phyloP scores from a whole-genome alignment of 2,113 vertebrate genomes.

The Hoplias malabaricus region DNA sequence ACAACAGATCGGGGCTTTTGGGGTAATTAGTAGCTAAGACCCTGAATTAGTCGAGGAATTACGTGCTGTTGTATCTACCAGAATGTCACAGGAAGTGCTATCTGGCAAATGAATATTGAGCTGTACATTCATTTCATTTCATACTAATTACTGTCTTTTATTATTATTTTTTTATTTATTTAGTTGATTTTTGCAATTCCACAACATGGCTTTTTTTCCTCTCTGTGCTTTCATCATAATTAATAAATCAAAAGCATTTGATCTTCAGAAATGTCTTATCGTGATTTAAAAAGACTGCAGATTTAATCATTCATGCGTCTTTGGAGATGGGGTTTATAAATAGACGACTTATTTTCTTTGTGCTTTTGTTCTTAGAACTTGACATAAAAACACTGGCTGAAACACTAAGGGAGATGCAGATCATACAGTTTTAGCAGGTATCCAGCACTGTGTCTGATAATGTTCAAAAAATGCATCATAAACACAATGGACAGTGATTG shows the following conservation, averaged over 20 bases:
- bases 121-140: constrained; percentile 60
- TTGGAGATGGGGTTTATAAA: background rate
- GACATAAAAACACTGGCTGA: constrained; percentile 60
- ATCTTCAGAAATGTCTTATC: constrained; percentile 13
- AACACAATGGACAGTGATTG: background rate
- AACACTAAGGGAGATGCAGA: constrained; percentile 43
- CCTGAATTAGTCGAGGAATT: constrained; percentile 51
- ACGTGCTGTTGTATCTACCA: constrained; percentile 47
- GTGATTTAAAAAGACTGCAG: background rate
- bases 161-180: constrained; percentile 46
- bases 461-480: constrained; percentile 44
- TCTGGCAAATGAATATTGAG: constrained; percentile 73
- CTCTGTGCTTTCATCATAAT: background rate
- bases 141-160: constrained; percentile 57
- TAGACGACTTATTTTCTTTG: background rate
- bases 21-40: constrained; percentile 50
- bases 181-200: background rate
- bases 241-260: background rate
- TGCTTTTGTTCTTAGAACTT: constrained; percentile 67
- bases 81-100: constrained; percentile 46
- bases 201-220: constrained; percentile 55
- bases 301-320: background rate
- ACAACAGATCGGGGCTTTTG: constrained; percentile 58
- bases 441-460: constrained; percentile 31
- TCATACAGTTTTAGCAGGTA: constrained; percentile 15